phyloP scores from a whole-genome alignment of 92 coral and sea anemone genomes.

The Ricordea florida region DNA sequence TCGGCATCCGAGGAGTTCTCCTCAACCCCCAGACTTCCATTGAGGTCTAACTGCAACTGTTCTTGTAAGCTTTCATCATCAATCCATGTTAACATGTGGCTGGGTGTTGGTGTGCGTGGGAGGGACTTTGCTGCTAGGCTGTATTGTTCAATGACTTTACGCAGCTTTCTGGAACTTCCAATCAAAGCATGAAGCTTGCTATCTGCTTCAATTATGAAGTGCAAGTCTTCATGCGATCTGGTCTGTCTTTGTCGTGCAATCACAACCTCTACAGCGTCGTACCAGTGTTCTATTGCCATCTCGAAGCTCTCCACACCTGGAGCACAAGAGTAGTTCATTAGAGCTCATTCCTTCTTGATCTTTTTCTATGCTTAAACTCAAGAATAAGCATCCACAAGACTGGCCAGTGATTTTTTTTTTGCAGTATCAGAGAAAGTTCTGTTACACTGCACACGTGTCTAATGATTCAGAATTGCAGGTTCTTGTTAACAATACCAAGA shows the following conservation, averaged over 20 bases:
- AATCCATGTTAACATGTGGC: slow-evolving; percentile 69
- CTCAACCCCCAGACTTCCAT: slow-evolving; percentile 13
- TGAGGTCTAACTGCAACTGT: slow-evolving; percentile 5
- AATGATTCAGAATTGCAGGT: no score
- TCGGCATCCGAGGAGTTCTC: slow-evolving; percentile 68
- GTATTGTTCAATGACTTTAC: slow-evolving; percentile 56
- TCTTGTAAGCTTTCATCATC: slow-evolving; percentile 69
- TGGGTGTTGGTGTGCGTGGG: slow-evolving; percentile 22
- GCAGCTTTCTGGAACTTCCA: slow-evolving; percentile 61
- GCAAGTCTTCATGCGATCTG: slow-evolving; percentile 6
- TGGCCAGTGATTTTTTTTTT: no score
- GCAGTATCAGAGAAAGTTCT: no score
- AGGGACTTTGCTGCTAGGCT: slow-evolving; percentile 42
- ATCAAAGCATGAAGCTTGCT: slow-evolving; percentile 64
- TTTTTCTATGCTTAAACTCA: no score
- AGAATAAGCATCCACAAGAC: no score
- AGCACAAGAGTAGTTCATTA: no score
- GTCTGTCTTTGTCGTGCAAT: slow-evolving; percentile 41
- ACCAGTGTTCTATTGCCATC: slow-evolving; percentile 85
- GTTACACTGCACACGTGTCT: no score
- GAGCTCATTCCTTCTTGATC: no score
- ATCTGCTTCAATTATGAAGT: slow-evolving; percentile 26
- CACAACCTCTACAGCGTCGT: slow-evolving; percentile 59
- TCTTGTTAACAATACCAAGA: no score
- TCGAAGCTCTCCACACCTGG: slow-evolving; percentile 80